Percentiles rank a stretch among this genome's conserved stretches.
These are phyloP conservation scores for Mirza zaza DNA, from an alignment of 2,113 vertebrate species.

Conservation along the genomic window DNA sequence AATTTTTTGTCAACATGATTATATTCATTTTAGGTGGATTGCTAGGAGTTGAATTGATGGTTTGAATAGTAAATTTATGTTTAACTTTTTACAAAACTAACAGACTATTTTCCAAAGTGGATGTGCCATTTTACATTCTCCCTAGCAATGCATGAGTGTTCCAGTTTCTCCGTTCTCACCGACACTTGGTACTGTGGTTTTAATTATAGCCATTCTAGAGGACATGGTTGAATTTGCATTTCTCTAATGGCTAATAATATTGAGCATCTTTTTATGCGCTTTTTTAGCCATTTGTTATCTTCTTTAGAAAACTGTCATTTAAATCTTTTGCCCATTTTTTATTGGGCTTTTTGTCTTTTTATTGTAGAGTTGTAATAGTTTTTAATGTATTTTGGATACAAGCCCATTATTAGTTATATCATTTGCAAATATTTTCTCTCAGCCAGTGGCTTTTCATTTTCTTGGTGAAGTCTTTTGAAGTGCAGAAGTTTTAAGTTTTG, in stretches of 20 bases:
- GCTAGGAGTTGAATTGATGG: background rate
- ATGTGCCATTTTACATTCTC: background rate
- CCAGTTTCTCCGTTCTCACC: background rate
- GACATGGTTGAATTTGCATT: background rate
- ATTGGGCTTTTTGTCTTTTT: background rate
- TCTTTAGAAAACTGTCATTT: background rate
- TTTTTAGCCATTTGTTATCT: background rate
- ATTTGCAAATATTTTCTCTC: background rate
- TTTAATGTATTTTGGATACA: background rate
- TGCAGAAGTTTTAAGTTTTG: background rate
- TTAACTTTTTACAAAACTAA: background rate
- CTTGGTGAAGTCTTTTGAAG: background rate
- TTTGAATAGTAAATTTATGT: background rate
- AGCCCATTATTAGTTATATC: background rate
- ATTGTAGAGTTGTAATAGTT: background rate
- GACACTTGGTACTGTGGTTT: background rate
- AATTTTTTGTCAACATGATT: background rate
- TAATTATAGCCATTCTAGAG: background rate
- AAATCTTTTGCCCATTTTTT: background rate
- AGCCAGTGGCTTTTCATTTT: background rate
- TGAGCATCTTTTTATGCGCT: background rate
- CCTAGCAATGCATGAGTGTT: background rate
- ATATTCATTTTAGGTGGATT: background rate
- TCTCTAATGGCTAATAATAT: background rate
- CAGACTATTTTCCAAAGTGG: background rate